Percentiles rank a stretch among this genome's conserved stretches.
These are phyloP conservation scores for Rhodophaea formosa DNA, from an alignment of 2,888 invertebrate genomes.

Conservation along the genomic window DNA sequence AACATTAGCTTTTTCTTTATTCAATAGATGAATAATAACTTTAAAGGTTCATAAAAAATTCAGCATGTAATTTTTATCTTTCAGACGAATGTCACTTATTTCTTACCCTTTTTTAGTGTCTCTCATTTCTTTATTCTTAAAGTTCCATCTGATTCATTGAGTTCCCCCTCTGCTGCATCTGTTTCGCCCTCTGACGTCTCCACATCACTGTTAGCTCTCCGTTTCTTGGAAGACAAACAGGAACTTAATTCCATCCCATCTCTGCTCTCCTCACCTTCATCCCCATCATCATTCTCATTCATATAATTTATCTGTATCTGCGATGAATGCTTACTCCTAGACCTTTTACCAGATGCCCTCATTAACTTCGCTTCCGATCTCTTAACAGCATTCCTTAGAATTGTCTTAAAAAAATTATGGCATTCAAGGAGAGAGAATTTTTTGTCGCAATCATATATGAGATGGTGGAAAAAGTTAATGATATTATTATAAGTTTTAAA, in stretches of 20 bases:
- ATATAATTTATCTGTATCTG: not conserved
- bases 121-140: not conserved
- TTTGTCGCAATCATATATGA: not conserved
- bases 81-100: too few relatives aligned
- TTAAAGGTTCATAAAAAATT: too few relatives aligned
- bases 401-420: not conserved
- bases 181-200: not conserved
- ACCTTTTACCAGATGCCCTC: not conserved
- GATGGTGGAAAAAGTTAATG: not conserved
- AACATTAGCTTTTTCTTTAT: too few relatives aligned
- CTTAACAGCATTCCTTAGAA: not conserved
- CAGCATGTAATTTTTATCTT: too few relatives aligned
- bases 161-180: not conserved
- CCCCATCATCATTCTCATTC: not conserved
- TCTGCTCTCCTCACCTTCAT: not conserved
- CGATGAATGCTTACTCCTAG: not conserved
- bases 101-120: not conserved
- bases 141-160: not conserved
- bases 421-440: not conserved
- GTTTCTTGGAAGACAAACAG: not conserved
- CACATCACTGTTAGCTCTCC: not conserved
- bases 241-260: not conserved
- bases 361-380: not conserved
- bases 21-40: too few relatives aligned
- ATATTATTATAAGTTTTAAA: not conserved